These are phyloP conservation scores for Hylomyscus alleni DNA, from an alignment of 2,797 vertebrate species.

Conservation along the genomic window DNA sequence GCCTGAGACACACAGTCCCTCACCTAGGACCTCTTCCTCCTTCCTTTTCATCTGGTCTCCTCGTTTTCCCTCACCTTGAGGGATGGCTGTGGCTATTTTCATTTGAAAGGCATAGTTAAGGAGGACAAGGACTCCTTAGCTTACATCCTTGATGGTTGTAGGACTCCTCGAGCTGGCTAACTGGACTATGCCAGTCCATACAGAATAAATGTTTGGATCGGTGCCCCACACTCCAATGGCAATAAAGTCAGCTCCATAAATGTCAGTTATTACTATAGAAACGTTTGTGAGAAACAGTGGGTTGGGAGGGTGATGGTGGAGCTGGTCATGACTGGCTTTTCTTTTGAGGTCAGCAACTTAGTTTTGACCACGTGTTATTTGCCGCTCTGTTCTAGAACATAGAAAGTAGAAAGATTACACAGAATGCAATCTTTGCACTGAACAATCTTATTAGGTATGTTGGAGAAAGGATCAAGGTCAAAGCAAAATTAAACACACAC, in stretches of 20 bases:
- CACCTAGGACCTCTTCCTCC: neutral
- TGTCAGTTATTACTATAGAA: neutral
- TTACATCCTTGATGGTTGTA: neutral
- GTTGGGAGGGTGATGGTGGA: neutral
- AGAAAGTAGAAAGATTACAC: neutral
- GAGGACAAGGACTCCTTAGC: neutral
- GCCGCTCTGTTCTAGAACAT: neutral
- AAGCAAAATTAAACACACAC: neutral
- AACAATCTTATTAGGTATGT: neutral
- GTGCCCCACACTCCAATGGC: conserved; percentile 1
- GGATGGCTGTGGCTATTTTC: neutral
- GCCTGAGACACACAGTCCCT: neutral
- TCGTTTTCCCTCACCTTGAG: neutral
- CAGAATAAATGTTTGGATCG: neutral
- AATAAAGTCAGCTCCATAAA: conserved; percentile 23
- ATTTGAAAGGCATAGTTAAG: neutral
- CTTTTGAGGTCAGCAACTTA: neutral
- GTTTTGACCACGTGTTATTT: conserved; percentile 5
- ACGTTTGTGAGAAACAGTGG: neutral
- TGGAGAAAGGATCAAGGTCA: neutral
- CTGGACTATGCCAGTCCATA: neutral
- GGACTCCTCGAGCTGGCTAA: neutral
- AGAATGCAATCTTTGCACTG: neutral
- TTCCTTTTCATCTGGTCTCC: conserved; percentile 1
- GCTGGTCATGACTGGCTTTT: neutral